phyloP scores from a whole-genome alignment of 2,797 vertebrate species.

The Graptemys geographica region DNA sequence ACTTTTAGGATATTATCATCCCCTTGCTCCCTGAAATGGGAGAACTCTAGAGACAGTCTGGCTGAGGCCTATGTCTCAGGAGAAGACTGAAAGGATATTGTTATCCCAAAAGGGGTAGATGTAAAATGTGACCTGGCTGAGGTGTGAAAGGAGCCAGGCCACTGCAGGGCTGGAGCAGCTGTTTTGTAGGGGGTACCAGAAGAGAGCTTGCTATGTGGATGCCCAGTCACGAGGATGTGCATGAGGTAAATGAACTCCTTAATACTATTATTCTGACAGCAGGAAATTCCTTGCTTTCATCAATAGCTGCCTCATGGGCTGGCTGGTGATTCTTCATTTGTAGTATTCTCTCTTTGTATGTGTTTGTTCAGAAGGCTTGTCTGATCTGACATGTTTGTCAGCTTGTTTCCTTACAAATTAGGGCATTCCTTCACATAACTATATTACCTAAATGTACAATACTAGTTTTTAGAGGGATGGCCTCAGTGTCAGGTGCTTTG shows the following conservation, averaged over 20 bases:
- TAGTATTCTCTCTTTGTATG: background rate
- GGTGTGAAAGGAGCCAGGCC: background rate
- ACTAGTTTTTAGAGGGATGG: background rate
- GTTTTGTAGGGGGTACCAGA: background rate
- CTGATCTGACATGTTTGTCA: background rate
- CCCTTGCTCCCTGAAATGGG: rapidly evolving
- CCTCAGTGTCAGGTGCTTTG: background rate
- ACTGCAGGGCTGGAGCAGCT: background rate
- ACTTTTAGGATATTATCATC: background rate
- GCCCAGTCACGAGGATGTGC: no score
- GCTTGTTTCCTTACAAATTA: background rate
- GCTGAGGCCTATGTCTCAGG: background rate
- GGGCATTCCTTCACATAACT: background rate
- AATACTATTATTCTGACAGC: no score
- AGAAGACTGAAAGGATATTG: background rate
- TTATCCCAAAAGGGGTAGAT: background rate
- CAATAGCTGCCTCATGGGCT: background rate
- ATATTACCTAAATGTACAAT: background rate
- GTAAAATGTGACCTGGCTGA: background rate
- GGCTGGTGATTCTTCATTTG: background rate
- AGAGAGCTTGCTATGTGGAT: background rate
- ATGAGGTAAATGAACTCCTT: background rate
- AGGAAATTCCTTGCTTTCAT: no score
- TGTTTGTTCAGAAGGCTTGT: background rate
- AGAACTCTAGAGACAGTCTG: background rate